A percentile compares a stretch with the other conserved stretches of the same genome.
Conservation (phyloP, 2,113 vertebrate genomes). For the Pomatorhinus ruficollis region DNA sequence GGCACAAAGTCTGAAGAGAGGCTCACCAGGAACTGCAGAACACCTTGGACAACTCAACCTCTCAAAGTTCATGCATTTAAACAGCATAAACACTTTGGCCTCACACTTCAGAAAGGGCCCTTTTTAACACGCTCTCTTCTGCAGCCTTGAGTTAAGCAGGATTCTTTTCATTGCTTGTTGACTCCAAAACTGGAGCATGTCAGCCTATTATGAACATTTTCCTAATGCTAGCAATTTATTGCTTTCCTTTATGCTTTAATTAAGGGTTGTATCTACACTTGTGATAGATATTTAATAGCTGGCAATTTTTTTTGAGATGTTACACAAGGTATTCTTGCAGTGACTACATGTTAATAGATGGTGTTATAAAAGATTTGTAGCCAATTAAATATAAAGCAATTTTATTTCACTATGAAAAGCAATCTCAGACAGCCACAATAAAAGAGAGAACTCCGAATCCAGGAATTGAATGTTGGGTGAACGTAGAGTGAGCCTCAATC, state of each 20-base stretch:
- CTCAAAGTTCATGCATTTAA: not conserved
- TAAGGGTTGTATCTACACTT: not conserved
- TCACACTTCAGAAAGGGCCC: not conserved
- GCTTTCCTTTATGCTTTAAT: not conserved
- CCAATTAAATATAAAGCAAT: too few relatives aligned
- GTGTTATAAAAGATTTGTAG: too few relatives aligned
- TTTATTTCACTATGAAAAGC: too few relatives aligned
- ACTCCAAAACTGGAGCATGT: not conserved
- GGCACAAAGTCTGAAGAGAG: not conserved
- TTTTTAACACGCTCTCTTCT: not conserved
- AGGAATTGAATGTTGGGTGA: too few relatives aligned
- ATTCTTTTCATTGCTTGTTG: not conserved
- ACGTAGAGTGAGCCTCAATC: too few relatives aligned
- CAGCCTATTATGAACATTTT: not conserved
- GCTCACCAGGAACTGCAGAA: not conserved
- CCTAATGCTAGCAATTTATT: not conserved
- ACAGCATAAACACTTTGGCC: not conserved
- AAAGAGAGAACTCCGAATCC: too few relatives aligned
- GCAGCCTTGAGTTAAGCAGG: not conserved
- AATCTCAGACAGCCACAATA: too few relatives aligned
- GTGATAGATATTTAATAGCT: not conserved
- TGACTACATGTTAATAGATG: not conserved
- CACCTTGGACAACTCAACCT: not conserved
- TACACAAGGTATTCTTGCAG: not conserved
- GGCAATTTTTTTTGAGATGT: not conserved